Percentiles rank a stretch among this genome's conserved stretches.
These are phyloP conservation scores for Pipistrellus nathusii DNA, from an alignment of 2,797 vertebrate genomes.

Conservation along the genomic window DNA sequence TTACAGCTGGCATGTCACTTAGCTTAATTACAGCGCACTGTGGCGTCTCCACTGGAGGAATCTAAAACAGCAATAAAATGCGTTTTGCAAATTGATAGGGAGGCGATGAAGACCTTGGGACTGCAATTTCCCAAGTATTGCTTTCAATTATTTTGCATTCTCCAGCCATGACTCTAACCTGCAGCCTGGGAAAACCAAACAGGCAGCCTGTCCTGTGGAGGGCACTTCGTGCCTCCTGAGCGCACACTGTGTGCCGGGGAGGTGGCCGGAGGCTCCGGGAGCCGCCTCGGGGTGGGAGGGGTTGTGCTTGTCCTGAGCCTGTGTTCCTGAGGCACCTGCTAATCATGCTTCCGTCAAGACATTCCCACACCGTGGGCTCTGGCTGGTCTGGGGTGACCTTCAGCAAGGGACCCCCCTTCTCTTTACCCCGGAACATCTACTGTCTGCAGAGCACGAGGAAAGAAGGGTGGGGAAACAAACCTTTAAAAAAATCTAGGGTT, in stretches of 20 bases:
- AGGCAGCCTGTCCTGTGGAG: background rate
- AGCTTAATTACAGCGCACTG: slow-evolving; percentile 73
- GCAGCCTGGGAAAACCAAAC: slow-evolving; percentile 59
- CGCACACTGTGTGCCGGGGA: background rate
- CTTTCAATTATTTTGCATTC: slow-evolving; percentile 76
- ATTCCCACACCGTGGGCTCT: background rate
- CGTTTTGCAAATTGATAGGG: slow-evolving; percentile 74
- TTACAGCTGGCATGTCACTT: slow-evolving; percentile 73
- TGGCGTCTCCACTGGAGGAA: slow-evolving; percentile 68
- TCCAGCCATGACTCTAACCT: slow-evolving; percentile 55
- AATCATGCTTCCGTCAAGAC: background rate
- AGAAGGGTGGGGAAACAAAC: background rate
- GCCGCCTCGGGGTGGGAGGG: background rate
- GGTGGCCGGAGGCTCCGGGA: background rate
- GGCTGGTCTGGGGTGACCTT: background rate
- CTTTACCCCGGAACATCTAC: background rate
- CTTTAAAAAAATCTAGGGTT: background rate
- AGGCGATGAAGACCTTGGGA: slow-evolving; percentile 71
- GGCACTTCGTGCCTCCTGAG: background rate
- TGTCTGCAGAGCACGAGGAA: background rate
- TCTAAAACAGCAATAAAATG: slow-evolving; percentile 75
- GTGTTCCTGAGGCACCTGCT: background rate
- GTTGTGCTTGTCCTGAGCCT: background rate
- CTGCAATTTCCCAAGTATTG: slow-evolving; percentile 65
- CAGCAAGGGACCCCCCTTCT: background rate